Evolutionary conservation across 2,888 invertebrate genomes (phyloP).

Genomic region (Trissolcus brochymenae): DNA sequence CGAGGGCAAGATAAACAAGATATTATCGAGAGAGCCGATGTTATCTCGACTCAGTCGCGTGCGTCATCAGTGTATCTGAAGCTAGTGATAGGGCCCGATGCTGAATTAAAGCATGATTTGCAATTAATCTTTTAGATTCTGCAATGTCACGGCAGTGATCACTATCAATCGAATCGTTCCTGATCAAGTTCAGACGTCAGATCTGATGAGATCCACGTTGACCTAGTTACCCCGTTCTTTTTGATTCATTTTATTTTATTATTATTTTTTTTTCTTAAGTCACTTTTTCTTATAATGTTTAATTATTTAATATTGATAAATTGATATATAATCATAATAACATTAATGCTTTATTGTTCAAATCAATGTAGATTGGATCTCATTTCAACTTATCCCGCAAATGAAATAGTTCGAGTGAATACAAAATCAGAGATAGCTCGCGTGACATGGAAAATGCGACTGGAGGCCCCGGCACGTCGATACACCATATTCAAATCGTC

Average conservation of each 20-base stretch:
- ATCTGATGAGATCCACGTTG: conserved; percentile 43
- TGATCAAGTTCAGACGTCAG: conserved; percentile 35
- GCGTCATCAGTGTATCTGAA: background rate
- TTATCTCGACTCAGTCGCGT: conserved; percentile 16
- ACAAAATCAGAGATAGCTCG: too few species aligned
- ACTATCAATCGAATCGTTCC: conserved; percentile 16
- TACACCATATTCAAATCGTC: conserved; percentile 50
- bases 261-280: background rate
- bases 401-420: too few species aligned
- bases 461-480: conserved; percentile 19
- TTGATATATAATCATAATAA: too few species aligned
- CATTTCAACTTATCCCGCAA: background rate
- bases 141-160: conserved; percentile 15
- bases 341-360: background rate
- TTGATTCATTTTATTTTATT: too few species aligned
- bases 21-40: conserved; percentile 15
- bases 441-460: too few species aligned
- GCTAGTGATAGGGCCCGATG: conserved; percentile 5
- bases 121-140: conserved; percentile 22
- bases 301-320: too few species aligned
- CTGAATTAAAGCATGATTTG: conserved; percentile 14
- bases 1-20: conserved; percentile 7
- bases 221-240: conserved; percentile 40
- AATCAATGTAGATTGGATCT: background rate
- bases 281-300: too few species aligned